These are phyloP conservation scores for Lepus townsendii DNA, from an alignment of 2,797 vertebrate species.

Conservation along the genomic window DNA sequence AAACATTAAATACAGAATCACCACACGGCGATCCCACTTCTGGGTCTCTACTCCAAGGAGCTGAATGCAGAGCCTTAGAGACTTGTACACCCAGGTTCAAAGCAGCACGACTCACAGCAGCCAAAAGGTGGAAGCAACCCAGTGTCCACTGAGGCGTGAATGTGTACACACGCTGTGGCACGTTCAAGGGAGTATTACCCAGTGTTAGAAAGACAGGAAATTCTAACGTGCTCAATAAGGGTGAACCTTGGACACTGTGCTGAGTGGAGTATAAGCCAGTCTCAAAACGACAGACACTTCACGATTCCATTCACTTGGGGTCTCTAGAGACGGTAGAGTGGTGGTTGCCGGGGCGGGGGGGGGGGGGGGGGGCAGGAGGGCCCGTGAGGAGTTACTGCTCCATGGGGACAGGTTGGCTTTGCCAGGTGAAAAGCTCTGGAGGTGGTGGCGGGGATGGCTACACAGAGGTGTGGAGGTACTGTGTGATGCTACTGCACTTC, in stretches of 20 bases:
- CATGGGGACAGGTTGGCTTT: no score
- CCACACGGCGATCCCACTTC: not conserved
- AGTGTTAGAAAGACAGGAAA: not conserved
- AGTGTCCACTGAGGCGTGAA: not conserved
- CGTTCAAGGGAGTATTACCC: not conserved
- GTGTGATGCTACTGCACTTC: not conserved
- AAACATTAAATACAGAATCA: not conserved
- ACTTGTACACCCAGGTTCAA: not conserved
- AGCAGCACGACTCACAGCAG: not conserved
- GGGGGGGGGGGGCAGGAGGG: no score
- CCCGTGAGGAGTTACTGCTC: no score
- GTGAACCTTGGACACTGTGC: not conserved
- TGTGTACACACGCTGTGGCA: not conserved
- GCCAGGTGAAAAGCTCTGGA: no score
- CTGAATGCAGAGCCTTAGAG: not conserved
- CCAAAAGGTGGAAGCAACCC: not conserved
- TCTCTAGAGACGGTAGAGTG: not conserved
- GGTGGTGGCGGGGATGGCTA: no score
- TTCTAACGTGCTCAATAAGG: not conserved
- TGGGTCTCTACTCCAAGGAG: not conserved
- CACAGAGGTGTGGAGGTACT: no score
- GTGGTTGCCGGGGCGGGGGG: no score
- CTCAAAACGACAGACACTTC: not conserved
- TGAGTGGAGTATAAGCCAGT: not conserved
- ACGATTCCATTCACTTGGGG: not conserved